A percentile compares a stretch with the other conserved stretches of the same genome.
Conservation (phyloP, 2,797 vertebrate species). For the Morus bassanus region DNA sequence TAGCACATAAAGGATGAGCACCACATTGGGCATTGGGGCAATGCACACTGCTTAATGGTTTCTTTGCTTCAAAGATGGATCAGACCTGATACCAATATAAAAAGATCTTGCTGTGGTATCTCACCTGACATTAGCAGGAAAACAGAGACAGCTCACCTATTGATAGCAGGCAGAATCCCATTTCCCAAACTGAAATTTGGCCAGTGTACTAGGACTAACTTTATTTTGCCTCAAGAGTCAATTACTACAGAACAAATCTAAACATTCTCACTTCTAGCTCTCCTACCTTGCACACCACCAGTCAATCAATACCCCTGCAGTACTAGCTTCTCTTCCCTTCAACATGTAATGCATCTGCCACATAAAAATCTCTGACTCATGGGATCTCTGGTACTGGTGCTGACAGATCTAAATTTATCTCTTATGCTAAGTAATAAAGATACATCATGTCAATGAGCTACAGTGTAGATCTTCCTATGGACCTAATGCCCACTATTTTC, state of each 20-base stretch:
- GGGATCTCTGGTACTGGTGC: neutral
- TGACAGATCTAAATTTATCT: neutral
- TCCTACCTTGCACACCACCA: neutral
- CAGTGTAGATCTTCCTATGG: neutral
- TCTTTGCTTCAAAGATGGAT: conserved; percentile 48
- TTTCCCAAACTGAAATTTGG: neutral
- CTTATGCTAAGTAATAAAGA: neutral
- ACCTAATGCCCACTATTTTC: neutral
- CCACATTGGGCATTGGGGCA: neutral
- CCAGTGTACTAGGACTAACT: neutral
- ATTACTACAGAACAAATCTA: neutral
- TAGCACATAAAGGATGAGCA: conserved; percentile 62
- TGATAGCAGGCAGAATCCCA: neutral
- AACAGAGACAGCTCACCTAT: neutral
- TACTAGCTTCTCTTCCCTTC: neutral
- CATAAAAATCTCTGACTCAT: neutral
- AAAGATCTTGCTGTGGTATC: neutral
- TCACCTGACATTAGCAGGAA: neutral
- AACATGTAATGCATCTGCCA: neutral
- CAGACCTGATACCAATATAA: neutral
- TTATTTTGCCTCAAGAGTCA: neutral
- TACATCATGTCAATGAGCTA: neutral
- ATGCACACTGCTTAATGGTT: neutral
- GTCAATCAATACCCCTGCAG: neutral
- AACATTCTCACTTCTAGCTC: neutral